Base-by-base conservation (phyloP, 2,797 vertebrate genomes). In the Malurus splendens region DNA sequence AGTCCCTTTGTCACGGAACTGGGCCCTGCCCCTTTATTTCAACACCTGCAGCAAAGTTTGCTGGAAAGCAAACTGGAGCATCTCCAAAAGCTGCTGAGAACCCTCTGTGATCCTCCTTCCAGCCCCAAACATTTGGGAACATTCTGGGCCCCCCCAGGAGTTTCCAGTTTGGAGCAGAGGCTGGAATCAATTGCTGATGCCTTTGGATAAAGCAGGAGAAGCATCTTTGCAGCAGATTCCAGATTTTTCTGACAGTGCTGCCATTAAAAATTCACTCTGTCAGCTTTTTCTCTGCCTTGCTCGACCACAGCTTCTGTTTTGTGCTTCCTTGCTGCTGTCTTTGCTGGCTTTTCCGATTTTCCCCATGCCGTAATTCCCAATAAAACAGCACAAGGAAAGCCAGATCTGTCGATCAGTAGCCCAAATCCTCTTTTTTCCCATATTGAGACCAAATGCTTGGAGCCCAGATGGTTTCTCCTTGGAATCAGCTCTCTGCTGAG, bases 181-280 rank as follows among this genome's bases (percentile, higher is more conserved):
- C 84, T 91, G 54, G 67, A 55, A 89, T 89, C 32, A 36, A 67
- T 61, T 32, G 25, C 82, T 91, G 61, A 36, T 18, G 45, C 38
- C n/a, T 86, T 56, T 47, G 57, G 48, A 78, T 66, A 23, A 78
- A 85, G 79, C 30, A 52, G 56, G 32, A 50, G 55, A 55, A 86
- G 75, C 90, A 93, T 90, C 90, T 94, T 93, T 83, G 62, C 70
- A 87, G 30, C 90, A 89, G 84, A 93, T 80, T 41, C 32, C 59
- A 61, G 65, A 10, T 5, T 72, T 57, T 78, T 64, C 66, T 74
- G 27, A 14, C 22, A 44, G 30, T 2, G 16, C 36, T 87, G 61
- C 36, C 28, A 11, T 87, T 77, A 57, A 77, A 85, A 90, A 50
- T 10, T 47, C 42, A 8, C 27, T 52, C 25, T 39, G 59, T 55